Evolutionary conservation across 2,797 vertebrate species (phyloP).

Genomic region (Helostoma temminkii): DNA sequence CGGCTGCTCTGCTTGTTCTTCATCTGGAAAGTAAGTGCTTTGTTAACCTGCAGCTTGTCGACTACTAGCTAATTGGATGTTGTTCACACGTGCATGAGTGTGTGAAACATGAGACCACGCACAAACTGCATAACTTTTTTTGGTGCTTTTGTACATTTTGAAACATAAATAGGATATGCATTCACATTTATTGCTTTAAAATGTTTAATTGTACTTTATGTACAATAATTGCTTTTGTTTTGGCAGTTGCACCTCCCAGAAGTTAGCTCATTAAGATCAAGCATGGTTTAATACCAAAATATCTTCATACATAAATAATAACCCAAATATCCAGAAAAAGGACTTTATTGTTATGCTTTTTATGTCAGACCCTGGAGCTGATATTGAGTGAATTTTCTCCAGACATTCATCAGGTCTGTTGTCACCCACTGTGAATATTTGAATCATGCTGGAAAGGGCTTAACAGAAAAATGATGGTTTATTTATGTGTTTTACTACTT

Average conservation of each 20-base stretch:
- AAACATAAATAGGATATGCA: not conserved
- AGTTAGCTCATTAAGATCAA: too few species aligned
- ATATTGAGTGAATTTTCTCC: not conserved
- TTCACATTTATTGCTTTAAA: not conserved
- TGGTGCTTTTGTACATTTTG: not conserved
- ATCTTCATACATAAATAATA: too few species aligned
- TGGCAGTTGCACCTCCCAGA: not conserved
- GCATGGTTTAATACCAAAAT: not conserved
- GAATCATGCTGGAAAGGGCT: not conserved
- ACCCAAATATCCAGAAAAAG: too few species aligned
- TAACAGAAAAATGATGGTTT: conserved; percentile 20
- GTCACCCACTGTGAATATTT: not conserved
- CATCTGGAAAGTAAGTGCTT: conserved; percentile 61
- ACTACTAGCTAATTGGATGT: not conserved
- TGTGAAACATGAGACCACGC: conserved; percentile 1
- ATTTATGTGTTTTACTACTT: conserved; percentile 28
- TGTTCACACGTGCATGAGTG: conserved; percentile 27
- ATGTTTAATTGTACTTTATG: not conserved
- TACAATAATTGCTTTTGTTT: not conserved
- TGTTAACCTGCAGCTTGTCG: too few species aligned
- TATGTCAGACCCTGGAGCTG: not conserved
- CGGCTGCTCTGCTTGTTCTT: not conserved
- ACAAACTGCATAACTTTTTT: not conserved
- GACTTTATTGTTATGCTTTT: not conserved
- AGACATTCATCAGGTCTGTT: not conserved